phyloP scores from a whole-genome alignment of 2,888 invertebrate genomes.

The Tipula helvola region DNA sequence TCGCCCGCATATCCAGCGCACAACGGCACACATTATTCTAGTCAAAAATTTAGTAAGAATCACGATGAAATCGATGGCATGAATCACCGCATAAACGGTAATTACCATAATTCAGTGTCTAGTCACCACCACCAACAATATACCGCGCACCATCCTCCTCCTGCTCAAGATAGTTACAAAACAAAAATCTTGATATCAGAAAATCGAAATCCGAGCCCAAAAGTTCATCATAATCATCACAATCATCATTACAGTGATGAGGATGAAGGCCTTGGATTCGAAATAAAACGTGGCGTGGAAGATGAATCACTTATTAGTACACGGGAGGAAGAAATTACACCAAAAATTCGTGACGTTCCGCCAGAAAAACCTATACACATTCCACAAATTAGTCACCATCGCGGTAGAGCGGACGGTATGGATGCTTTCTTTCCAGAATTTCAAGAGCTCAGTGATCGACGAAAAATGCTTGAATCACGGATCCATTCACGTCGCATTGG shows the following conservation, averaged over 20 bases:
- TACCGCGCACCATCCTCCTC: neutral
- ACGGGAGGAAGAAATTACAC: slow-evolving; percentile 48
- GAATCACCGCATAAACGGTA: neutral
- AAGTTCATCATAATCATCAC: neutral
- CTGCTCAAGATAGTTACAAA: neutral
- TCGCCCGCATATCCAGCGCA: neutral
- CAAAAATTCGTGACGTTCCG: slow-evolving; percentile 47
- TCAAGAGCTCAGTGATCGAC: slow-evolving; percentile 55
- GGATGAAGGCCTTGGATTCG: slow-evolving; percentile 67
- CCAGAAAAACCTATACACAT: slow-evolving; percentile 24
- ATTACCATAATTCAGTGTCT: neutral
- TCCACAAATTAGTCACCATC: slow-evolving; percentile 21
- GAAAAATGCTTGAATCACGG: slow-evolving; percentile 63
- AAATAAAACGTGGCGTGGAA: slow-evolving; percentile 34
- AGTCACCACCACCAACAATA: neutral
- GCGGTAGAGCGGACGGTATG: slow-evolving; percentile 55
- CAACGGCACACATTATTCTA: neutral
- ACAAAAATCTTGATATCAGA: slow-evolving; percentile 10
- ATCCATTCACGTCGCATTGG: slow-evolving; percentile 47
- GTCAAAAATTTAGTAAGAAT: neutral
- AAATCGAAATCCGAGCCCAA: slow-evolving; percentile 18
- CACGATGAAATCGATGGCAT: neutral
- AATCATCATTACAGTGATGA: slow-evolving; percentile 50
- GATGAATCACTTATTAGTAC: slow-evolving; percentile 18
- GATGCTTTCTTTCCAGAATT: slow-evolving; percentile 40